Evolutionary conservation across 1,140 invertebrate genomes (phyloP).

Genomic region (Cecropterus lyciades): DNA sequence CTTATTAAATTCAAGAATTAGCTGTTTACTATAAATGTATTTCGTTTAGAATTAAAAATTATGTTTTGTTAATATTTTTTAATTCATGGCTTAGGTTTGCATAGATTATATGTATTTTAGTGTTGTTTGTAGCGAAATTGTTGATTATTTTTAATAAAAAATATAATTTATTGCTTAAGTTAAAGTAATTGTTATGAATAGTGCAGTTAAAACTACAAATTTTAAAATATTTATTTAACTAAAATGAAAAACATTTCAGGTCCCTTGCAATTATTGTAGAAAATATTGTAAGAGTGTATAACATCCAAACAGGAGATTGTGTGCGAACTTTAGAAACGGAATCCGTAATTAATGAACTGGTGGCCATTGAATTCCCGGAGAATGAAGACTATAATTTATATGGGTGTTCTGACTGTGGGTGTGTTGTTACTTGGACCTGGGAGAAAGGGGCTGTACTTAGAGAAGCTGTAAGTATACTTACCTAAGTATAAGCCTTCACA

Average conservation of each 20-base stretch:
- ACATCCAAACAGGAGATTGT: constrained; percentile 73
- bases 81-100: too few relatives aligned
- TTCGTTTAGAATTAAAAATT: too few relatives aligned
- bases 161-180: too few relatives aligned
- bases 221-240: too few relatives aligned
- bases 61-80: too few relatives aligned
- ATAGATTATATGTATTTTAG: too few relatives aligned
- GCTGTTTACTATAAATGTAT: too few relatives aligned
- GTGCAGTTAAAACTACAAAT: too few relatives aligned
- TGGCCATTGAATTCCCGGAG: constrained; percentile 65
- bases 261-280: constrained; percentile 73
- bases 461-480: constrained; percentile 62
- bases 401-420: constrained; percentile 70
- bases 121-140: too few relatives aligned
- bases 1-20: too few relatives aligned
- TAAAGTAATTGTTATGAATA: too few relatives aligned
- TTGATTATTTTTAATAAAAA: neutral
- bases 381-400: constrained; percentile 75
- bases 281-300: constrained; percentile 72
- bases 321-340: constrained; percentile 69
- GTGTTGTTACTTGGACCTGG: constrained; percentile 77
- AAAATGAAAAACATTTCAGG: constrained; percentile 53
- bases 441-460: constrained; percentile 72
- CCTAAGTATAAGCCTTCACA: too few relatives aligned
- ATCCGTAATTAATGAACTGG: constrained; percentile 49